These are phyloP conservation scores for Endotricha flammealis DNA, from an alignment of 2,888 invertebrate genomes.

Conservation along the genomic window DNA sequence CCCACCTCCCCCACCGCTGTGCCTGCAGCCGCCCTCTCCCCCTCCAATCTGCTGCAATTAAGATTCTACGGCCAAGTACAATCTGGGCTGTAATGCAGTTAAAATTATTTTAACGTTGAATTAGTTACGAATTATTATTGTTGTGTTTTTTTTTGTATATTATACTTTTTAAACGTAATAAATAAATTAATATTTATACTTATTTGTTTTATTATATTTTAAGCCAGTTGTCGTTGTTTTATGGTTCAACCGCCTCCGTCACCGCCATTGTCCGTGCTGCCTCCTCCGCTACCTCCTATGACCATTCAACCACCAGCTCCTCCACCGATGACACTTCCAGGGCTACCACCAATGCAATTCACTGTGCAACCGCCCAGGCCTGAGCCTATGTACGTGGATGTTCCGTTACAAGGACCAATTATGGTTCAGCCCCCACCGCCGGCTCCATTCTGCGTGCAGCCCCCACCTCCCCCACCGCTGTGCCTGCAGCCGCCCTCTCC, in stretches of 20 bases:
- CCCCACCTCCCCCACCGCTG: slow-evolving; percentile 39
- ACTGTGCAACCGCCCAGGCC: slow-evolving; percentile 40
- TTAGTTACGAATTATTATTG: slow-evolving; percentile 15
- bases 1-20: slow-evolving; percentile 38
- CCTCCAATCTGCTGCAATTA: slow-evolving; percentile 30
- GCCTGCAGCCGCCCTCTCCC: slow-evolving; percentile 32
- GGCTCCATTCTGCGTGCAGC: slow-evolving; percentile 53
- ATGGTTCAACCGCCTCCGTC: slow-evolving; percentile 59
- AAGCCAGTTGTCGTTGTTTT: too few relatives aligned
- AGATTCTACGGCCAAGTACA: too few relatives aligned
- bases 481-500: slow-evolving; percentile 34
- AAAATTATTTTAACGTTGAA: slow-evolving; percentile 7
- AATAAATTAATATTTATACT: too few relatives aligned
- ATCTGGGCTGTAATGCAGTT: too few relatives aligned
- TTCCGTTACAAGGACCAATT: slow-evolving; percentile 32
- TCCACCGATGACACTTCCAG: slow-evolving; percentile 51
- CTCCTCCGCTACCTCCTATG: slow-evolving; percentile 53
- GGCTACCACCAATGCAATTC: slow-evolving; percentile 52
- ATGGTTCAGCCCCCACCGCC: slow-evolving; percentile 53
- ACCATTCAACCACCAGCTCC: slow-evolving; percentile 56
- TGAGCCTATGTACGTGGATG: slow-evolving; percentile 29
- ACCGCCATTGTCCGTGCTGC: slow-evolving; percentile 52
- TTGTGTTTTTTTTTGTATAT: slow-evolving; percentile 8
- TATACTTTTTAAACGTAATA: too few relatives aligned
- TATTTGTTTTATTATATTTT: too few relatives aligned